A percentile compares a stretch with the other conserved stretches of the same genome.
Evolutionary conservation across 2,113 vertebrate genomes (phyloP).

Genomic region (Bos indicus): DNA sequence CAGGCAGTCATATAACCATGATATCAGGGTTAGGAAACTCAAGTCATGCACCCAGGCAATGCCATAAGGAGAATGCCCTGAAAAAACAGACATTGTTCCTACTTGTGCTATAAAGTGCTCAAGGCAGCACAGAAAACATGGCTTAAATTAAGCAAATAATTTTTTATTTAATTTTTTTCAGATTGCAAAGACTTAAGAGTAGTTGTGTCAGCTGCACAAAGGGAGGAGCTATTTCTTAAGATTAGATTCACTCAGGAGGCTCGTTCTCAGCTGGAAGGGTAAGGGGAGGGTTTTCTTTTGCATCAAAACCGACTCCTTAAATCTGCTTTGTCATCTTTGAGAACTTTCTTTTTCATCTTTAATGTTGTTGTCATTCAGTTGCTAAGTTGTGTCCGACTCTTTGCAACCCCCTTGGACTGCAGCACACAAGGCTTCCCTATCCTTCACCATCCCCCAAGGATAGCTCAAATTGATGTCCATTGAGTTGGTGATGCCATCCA

Average conservation of each 20-base stretch:
- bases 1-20: not conserved
- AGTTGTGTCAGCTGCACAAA: not conserved
- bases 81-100: not conserved
- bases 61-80: not conserved
- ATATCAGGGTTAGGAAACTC: not conserved
- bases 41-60: not conserved
- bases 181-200: not conserved
- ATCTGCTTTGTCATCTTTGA: not conserved
- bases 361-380: not conserved
- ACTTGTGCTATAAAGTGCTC: not conserved
- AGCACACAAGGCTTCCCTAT: not conserved
- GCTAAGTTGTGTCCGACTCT: fast-evolving
- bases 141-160: not conserved
- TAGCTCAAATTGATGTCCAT: not conserved
- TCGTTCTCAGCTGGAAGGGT: not conserved
- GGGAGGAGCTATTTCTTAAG: not conserved
- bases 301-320: not conserved
- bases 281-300: not conserved
- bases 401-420: not conserved
- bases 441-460: not conserved
- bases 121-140: not conserved
- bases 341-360: not conserved
- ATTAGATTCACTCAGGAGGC: not conserved
- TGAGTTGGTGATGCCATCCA: not conserved
- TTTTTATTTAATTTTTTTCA: not conserved